Percentiles rank a stretch among this genome's conserved stretches.
These are phyloP conservation scores for Mantis religiosa DNA, from an alignment of 2,888 invertebrate genomes.

Conservation along the genomic window DNA sequence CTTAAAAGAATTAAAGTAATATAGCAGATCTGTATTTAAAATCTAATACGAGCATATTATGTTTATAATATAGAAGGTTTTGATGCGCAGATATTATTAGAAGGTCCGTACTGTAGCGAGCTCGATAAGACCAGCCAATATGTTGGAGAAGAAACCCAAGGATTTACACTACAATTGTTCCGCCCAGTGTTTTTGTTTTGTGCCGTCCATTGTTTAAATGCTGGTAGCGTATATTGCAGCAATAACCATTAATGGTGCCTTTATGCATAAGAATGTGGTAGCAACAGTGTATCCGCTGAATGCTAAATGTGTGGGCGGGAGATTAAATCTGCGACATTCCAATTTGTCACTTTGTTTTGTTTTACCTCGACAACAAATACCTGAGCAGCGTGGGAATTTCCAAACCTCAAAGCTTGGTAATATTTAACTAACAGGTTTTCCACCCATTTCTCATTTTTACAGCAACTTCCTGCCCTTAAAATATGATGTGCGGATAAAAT, in stretches of 20 bases:
- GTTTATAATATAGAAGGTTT: no score
- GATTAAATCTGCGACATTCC: neutral
- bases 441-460: neutral
- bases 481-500: neutral
- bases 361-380: neutral
- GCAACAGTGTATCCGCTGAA: neutral
- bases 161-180: no score
- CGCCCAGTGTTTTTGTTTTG: neutral
- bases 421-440: neutral
- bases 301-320: neutral
- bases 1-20: no score
- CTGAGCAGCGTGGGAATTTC: neutral
- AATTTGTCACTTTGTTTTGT: neutral
- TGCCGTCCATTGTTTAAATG: neutral
- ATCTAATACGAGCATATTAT: no score
- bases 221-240: neutral
- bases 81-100: no score
- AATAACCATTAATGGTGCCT: neutral
- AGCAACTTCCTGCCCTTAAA: neutral
- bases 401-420: neutral
- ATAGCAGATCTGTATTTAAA: no score
- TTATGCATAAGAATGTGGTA: neutral
- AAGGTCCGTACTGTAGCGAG: no score
- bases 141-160: neutral
- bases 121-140: no score